Base-by-base conservation (phyloP, 2,888 invertebrate genomes). In the Galerucella pusilla region DNA sequence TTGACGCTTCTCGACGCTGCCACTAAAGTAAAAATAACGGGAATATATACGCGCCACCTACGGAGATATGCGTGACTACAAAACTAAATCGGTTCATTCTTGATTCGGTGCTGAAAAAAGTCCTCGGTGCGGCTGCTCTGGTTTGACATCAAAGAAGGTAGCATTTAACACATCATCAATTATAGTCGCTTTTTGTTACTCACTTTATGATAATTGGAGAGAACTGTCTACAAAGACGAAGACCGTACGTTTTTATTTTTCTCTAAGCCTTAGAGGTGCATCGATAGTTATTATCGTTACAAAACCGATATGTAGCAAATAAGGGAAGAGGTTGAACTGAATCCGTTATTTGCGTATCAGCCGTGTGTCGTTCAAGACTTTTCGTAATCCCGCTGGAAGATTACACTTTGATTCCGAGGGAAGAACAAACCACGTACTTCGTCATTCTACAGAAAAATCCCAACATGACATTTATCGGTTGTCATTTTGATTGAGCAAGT, bases 1-100 rank as follows among this genome's bases (percentile, higher is more conserved):
- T 81, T 78, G 81, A 82, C 81, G 81, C 82, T 82, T 79, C 80
- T 76, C 75, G 79, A 80, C 78, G 76, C 79, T 66, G 77, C 75
- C 77, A 78, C 80, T 78, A 76, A 77, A 76, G 80, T 78, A 79
- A 79, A 80, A 80, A 75, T 79, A 79, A 77, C 78, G 80, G 81
- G 73, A 42, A 75, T 46, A 61, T 73, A 75, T 74, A 68, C 75
- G 76, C 79, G 78, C 81, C 81, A 82, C 81, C 82, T 82, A 81
- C 82, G 65, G 80, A 79, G 82, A 75, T 61, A 77, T 69, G 77
- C 80, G 80, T 80, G 82, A 79, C 78, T 75, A 60, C 63, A 72
- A 73, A 71, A 72, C 74, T 76, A 81, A 81, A 81, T 76, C 77
- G 77, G 74, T 79, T 79, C 77, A 78, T 79, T 79, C 77, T 73